A percentile compares a stretch with the other conserved stretches of the same genome.
phyloP scores from a whole-genome alignment of 2,113 vertebrate genomes.

The Callocephalon fimbriatum region DNA sequence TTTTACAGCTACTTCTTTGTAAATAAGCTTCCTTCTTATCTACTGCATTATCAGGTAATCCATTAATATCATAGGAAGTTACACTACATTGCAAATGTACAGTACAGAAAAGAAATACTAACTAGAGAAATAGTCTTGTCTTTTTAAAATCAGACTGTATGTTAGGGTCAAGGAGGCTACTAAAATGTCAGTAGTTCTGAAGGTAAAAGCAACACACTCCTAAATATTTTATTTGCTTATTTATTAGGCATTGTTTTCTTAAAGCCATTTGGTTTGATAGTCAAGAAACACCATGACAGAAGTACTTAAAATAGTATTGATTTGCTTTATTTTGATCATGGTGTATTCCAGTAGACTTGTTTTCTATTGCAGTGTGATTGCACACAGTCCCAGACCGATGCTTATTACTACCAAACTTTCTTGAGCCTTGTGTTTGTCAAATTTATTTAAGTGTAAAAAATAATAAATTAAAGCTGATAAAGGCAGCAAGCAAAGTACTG shows the following conservation, averaged over 20 bases:
- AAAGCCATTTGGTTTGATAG: background rate
- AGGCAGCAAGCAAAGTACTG: background rate
- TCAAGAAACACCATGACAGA: background rate
- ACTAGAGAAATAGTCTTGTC: background rate
- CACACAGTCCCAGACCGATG: background rate
- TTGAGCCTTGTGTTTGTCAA: background rate
- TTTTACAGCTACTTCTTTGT: background rate
- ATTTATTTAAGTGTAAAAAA: background rate
- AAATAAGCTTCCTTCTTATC: background rate
- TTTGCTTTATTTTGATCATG: background rate
- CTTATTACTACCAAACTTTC: background rate
- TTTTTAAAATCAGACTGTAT: background rate
- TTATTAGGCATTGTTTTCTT: background rate
- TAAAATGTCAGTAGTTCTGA: background rate
- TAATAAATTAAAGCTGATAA: background rate
- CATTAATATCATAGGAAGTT: background rate
- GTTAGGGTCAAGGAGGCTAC: background rate
- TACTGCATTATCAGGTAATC: background rate
- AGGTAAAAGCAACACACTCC: background rate
- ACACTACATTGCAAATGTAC: background rate
- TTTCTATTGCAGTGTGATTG: background rate
- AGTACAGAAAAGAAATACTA: background rate
- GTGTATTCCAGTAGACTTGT: background rate
- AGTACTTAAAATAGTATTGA: background rate
- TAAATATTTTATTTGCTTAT: background rate